Base-by-base conservation (phyloP, 2,113 vertebrate species). In the Scophthalmus maximus region DNA sequence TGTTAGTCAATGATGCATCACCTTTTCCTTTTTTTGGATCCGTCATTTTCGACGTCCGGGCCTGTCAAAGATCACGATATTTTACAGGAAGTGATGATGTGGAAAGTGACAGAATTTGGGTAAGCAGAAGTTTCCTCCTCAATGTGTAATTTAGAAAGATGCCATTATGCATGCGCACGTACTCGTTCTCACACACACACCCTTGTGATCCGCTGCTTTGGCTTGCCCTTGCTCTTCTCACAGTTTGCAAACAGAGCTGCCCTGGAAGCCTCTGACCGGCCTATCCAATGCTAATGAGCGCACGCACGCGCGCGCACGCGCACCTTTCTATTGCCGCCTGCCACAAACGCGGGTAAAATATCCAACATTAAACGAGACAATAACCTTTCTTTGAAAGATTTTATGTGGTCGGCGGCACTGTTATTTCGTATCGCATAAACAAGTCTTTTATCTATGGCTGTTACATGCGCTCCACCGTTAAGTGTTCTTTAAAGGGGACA, bases 211-310 rank as follows among this genome's bases (percentile, higher is more conserved):
- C 76, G 69, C 63, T 76, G 74, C 64, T 79, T 78, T 81, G 72
- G 72, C 72, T 78, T 85, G 73, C 73, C 74, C 83, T 87, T 79
- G 81, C 80, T 76, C 51, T 58, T 66, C 66, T 80, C 53, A 50
- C 26, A 84, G 86, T 91, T 87, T 88, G 85, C 80, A 81, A 79
- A 88, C 76, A 85, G 62, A 82, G 78, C 66, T 78, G 83, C 84
- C 74, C 84, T 82, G 82, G 86, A 87, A 82, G 86, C 79, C 75
- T 82, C 79, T 89, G 87, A 83, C 90, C 76, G 82, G 78, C 81
- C 78, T 84, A 78, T 82, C 60, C 59, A 29, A 81, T 53, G 67
- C 80, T 90, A 91, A 93, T 92, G 76, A 79, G 83, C 85, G 81
- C 75, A 81, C 78, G 79, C 76, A 70, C 68, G 60, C 78, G 75